Base-by-base conservation (phyloP, 1,140 invertebrate species). In the Drosophila pruinosa region DNA sequence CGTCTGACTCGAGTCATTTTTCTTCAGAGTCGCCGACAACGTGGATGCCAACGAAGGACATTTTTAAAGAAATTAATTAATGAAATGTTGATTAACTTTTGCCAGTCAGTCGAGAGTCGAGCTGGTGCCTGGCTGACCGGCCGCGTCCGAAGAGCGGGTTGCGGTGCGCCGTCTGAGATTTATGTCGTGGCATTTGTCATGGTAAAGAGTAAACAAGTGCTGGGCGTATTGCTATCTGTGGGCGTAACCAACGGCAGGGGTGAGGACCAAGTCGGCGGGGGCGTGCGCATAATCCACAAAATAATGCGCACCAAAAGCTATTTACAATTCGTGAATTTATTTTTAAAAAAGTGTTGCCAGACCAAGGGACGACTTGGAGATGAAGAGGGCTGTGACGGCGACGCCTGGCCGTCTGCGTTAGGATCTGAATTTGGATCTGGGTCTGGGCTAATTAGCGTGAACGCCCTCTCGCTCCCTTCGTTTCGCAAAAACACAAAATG, bases 51-150 rank as follows among this genome's bases (percentile, higher is more conserved):
- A 62, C 78, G 78, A 36, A 65, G 52, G 61, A 88, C 82, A 88
- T 88, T 78, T 86, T 88, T 88, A 88, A 88, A 88, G 82, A 88
- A 88, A 89, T 89, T 89, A 89, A 89, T 89, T 89, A 89, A 89
- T 89, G 83, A 89, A 89, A 89, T 89, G 83, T 89, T 89, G 83
- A 89, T 89, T 89, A 89, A 89, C 83, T 89, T 89, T 89, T 89
- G 83, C 83, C 83, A 89, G 76, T 56, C 86, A 64, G 72, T 22
- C 48, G 12, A 48, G 48, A 47, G 64, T 14, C 26, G 56, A 31
- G 43, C 31, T 21, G 39, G 39, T 34, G 53, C 43, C 62, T 24
- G 47, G 47, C 65, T 57, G 57, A 53, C 65, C 57, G 56, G 31
- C 2, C n/a, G 21, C n/a, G 24, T 14, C 28, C n/a, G 41, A 1